Conservation (phyloP, 2,888 invertebrate genomes). For the Ormyrus labotus region DNA sequence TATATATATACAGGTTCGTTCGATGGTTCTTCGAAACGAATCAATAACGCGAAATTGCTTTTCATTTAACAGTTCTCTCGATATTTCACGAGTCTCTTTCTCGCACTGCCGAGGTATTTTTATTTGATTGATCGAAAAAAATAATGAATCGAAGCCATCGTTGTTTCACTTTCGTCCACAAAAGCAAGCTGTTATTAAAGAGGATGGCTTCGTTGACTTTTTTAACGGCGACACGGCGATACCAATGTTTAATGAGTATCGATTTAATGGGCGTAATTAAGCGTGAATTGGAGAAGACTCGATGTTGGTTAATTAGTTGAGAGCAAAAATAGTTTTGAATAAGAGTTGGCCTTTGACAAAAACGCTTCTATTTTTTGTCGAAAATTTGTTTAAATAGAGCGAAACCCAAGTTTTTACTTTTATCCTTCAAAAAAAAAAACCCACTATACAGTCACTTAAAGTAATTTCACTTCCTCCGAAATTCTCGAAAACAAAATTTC, state of each 20-base stretch:
- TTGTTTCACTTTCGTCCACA: slow-evolving; percentile 14
- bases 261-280: too few species aligned
- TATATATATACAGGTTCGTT: not conserved
- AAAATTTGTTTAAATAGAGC: too few species aligned
- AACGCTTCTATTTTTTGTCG: not conserved
- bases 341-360: not conserved
- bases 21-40: not conserved
- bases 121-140: slow-evolving; percentile 39
- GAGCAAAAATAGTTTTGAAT: not conserved
- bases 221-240: too few species aligned
- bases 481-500: too few species aligned
- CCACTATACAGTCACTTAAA: too few species aligned
- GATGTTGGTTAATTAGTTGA: not conserved
- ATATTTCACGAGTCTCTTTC: not conserved
- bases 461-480: too few species aligned
- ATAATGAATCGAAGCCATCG: slow-evolving; percentile 30
- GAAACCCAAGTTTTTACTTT: too few species aligned
- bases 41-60: slow-evolving; percentile 38
- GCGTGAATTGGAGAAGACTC: not conserved
- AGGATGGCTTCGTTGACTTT: too few species aligned
- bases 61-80: slow-evolving; percentile 31
- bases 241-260: too few species aligned
- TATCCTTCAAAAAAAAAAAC: too few species aligned
- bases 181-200: too few species aligned
- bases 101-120: not conserved